Percentiles rank a stretch among this genome's conserved stretches.
These are phyloP conservation scores for Tylochromis polylepis DNA, from an alignment of 2,113 vertebrate species.

Conservation along the genomic window DNA sequence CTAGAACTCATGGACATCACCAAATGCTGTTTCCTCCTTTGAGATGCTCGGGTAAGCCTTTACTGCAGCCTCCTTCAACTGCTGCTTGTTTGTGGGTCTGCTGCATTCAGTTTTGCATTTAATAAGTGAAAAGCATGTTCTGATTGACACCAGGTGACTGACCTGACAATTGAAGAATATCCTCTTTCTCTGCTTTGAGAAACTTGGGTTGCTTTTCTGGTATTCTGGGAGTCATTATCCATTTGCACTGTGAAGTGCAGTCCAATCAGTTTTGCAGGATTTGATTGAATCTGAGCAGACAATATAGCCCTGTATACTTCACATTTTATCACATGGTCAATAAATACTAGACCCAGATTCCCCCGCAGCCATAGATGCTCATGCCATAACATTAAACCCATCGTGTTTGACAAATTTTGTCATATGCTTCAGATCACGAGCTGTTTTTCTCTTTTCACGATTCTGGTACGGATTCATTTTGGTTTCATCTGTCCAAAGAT, in stretches of 20 bases:
- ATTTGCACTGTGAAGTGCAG: not conserved
- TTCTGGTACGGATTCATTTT: not conserved
- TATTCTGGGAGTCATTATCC: too few relatives aligned
- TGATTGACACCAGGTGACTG: not conserved
- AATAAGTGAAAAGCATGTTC: not conserved
- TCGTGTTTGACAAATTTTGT: not conserved
- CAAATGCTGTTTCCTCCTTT: not conserved
- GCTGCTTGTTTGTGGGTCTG: not conserved
- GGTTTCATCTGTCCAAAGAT: not conserved
- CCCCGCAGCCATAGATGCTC: not conserved
- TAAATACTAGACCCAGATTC: not conserved
- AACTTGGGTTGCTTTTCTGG: too few relatives aligned
- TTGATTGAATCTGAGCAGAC: not conserved
- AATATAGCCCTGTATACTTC: not conserved
- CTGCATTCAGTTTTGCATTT: not conserved
- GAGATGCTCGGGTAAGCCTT: too few relatives aligned
- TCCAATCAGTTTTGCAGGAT: not conserved
- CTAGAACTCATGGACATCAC: not conserved
- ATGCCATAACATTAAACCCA: not conserved
- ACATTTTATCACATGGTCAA: not conserved
- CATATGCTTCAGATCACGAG: not conserved
- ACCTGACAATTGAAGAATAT: not conserved
- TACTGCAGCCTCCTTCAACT: not conserved
- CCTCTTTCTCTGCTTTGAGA: too few relatives aligned
- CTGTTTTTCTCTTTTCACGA: not conserved